phyloP scores from a whole-genome alignment of 1,140 invertebrate species.

The Conus ventricosus region DNA sequence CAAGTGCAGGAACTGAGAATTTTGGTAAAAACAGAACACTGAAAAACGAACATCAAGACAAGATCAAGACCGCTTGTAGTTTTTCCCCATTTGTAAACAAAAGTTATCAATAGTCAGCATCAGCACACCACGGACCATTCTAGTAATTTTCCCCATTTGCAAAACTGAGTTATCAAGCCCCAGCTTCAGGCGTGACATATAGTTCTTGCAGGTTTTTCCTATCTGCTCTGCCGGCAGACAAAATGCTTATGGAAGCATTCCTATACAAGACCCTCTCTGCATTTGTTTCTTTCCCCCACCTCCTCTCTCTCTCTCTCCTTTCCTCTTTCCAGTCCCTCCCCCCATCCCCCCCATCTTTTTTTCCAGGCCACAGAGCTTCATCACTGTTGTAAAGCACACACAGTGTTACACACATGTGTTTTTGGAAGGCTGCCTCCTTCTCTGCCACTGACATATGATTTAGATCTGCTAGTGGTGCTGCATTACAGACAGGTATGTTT shows the following conservation, averaged over 20 bases:
- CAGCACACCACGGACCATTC: no score
- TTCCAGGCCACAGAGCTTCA: conserved; percentile 4
- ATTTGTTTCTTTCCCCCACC: not conserved
- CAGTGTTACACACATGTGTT: no score
- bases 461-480: not conserved
- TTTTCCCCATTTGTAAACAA: no score
- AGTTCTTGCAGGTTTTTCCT: not conserved
- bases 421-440: not conserved
- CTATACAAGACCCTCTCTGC: not conserved
- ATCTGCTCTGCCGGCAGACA: not conserved
- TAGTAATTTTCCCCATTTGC: no score
- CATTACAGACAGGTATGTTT: not conserved
- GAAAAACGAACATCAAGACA: no score
- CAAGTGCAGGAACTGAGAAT: no score
- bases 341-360: not conserved
- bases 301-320: conserved; percentile 23
- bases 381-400: no score
- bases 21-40: no score
- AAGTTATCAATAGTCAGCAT: no score
- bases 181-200: not conserved
- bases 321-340: not conserved
- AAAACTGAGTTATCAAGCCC: no score
- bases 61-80: no score
- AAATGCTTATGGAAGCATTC: conserved; percentile 16
- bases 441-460: not conserved